Evolutionary conservation across 2,113 vertebrate genomes (phyloP).

Genomic region (Nannobrachium achirus): DNA sequence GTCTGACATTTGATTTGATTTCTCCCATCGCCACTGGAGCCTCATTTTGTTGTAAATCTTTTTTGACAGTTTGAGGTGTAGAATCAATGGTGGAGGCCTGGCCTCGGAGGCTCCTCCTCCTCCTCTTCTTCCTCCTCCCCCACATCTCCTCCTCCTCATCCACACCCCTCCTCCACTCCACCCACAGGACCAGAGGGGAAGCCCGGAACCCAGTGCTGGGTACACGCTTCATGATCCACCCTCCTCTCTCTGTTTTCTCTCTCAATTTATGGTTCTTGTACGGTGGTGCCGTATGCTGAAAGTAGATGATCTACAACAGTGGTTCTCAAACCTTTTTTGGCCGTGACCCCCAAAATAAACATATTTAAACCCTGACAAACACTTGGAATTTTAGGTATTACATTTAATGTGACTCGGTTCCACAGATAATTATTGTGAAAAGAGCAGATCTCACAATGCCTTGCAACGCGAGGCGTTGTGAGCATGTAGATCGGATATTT

Average conservation of each 20-base stretch:
- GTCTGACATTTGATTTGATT: constrained; percentile 10
- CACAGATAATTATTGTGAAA: too few relatives aligned
- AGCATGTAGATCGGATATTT: too few relatives aligned
- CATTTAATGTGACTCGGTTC: too few relatives aligned
- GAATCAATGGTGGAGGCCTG: constrained; percentile 55
- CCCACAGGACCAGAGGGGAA: constrained; percentile 85
- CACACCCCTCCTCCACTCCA: constrained; percentile 80
- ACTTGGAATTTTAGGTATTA: too few relatives aligned
- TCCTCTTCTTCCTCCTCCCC: constrained; percentile 34
- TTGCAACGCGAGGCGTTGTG: too few relatives aligned
- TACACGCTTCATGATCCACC: constrained; percentile 68
- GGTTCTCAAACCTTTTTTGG: too few relatives aligned
- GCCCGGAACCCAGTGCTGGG: constrained; percentile 84
- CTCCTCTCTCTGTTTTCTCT: constrained; percentile 12
- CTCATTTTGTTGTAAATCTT: constrained; percentile 80
- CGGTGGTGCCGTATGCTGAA: too few relatives aligned
- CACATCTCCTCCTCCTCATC: constrained; percentile 68
- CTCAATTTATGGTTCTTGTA: not conserved
- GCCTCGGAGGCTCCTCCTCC: constrained; percentile 40
- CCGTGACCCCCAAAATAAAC: too few relatives aligned
- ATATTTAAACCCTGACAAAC: too few relatives aligned
- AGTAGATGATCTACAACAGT: too few relatives aligned
- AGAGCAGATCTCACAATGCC: too few relatives aligned
- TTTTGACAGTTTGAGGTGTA: constrained; percentile 92
- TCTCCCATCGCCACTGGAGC: constrained; percentile 14